Evolutionary conservation across 2,797 vertebrate species (phyloP).

Genomic region (Geotrypetes seraphini): DNA sequence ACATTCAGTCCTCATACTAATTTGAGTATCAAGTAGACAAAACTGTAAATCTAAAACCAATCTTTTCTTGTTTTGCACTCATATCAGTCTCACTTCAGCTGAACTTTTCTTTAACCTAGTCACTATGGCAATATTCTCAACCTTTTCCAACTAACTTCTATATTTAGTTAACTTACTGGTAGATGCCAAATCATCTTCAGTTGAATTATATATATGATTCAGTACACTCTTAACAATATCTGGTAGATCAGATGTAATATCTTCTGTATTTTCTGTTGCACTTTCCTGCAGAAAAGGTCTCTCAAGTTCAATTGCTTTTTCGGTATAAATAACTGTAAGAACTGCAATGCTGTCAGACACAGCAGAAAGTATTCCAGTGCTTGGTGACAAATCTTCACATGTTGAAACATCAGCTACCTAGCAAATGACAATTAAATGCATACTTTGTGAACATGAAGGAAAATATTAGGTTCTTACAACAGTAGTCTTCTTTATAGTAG

Average conservation of each 20-base stretch:
- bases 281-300: slow-evolving; percentile 8
- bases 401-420: slow-evolving; percentile 68
- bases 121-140: too few relatives aligned
- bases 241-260: slow-evolving; percentile 44
- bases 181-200: slow-evolving; percentile 30
- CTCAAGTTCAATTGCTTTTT: slow-evolving; percentile 21
- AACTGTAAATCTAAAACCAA: too few relatives aligned
- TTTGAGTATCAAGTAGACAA: too few relatives aligned
- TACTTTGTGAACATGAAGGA: not conserved
- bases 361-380: slow-evolving; percentile 68
- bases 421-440: not conserved
- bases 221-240: slow-evolving; percentile 65
- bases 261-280: slow-evolving; percentile 17
- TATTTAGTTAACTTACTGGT: slow-evolving; percentile 34
- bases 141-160: too few relatives aligned
- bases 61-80: too few relatives aligned
- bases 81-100: too few relatives aligned
- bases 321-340: slow-evolving; percentile 58
- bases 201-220: slow-evolving; percentile 41
- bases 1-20: too few relatives aligned
- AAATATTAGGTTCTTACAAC: too few relatives aligned
- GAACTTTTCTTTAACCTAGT: too few relatives aligned
- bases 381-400: slow-evolving; percentile 33
- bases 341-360: slow-evolving; percentile 57
- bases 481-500: too few relatives aligned